These are phyloP conservation scores for Phoeniculus purpureus DNA, from an alignment of 2,797 vertebrate genomes.

Conservation along the genomic window DNA sequence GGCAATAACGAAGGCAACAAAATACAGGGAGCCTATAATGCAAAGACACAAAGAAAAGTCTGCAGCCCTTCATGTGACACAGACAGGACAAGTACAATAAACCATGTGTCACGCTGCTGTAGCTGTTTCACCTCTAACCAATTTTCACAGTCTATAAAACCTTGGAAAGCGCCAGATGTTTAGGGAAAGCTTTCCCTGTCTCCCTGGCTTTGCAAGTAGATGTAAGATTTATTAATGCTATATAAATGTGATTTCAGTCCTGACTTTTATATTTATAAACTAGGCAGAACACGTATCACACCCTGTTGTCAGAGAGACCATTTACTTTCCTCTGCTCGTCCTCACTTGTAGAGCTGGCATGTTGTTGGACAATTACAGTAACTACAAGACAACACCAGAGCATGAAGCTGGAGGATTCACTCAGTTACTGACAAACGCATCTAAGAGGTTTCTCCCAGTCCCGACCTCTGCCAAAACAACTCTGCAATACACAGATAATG, in stretches of 20 bases:
- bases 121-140: slow-evolving; percentile 29
- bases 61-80: slow-evolving; percentile 26
- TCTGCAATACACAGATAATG: neutral
- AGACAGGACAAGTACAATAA: slow-evolving; percentile 26
- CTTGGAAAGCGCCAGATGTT: slow-evolving; percentile 63
- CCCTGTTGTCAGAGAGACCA: neutral
- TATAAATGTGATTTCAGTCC: slow-evolving; percentile 47
- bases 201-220: slow-evolving; percentile 46
- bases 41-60: neutral
- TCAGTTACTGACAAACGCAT: neutral
- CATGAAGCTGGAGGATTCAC: neutral
- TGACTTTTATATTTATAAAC: slow-evolving; percentile 51
- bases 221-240: slow-evolving; percentile 54
- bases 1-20: neutral
- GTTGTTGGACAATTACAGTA: neutral
- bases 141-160: slow-evolving; percentile 67
- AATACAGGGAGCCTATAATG: neutral
- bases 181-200: slow-evolving; percentile 23
- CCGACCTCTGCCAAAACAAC: neutral
- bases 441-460: slow-evolving; percentile 15
- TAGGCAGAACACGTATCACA: slow-evolving; percentile 17
- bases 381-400: neutral
- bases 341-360: neutral
- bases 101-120: slow-evolving; percentile 3
- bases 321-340: neutral